Evolutionary conservation across 2,797 vertebrate genomes (phyloP).

Genomic region (Vultur gryphus): DNA sequence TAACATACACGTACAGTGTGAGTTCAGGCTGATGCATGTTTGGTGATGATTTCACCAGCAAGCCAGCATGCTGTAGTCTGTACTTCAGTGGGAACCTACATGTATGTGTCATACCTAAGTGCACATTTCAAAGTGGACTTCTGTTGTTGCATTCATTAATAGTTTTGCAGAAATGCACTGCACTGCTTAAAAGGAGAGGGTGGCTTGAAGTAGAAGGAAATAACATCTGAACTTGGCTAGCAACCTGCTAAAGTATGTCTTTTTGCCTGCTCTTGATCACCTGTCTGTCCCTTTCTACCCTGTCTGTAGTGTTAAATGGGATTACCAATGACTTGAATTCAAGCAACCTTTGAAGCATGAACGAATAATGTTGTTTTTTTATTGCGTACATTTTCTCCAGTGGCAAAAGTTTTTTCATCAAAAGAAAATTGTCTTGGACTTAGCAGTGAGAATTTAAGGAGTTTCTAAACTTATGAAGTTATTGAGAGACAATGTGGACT

Average conservation of each 20-base stretch:
- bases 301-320: not conserved
- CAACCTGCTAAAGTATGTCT: not conserved
- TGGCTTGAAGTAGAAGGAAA: not conserved
- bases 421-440: not conserved
- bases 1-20: fast-evolving
- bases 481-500: not conserved
- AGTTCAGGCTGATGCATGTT: not conserved
- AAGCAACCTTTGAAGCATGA: not conserved
- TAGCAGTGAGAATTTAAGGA: not conserved
- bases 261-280: not conserved
- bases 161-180: not conserved
- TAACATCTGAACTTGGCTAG: not conserved
- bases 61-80: not conserved
- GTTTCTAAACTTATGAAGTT: not conserved
- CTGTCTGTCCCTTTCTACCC: not conserved
- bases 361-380: not conserved
- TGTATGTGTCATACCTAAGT: not conserved
- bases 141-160: not conserved
- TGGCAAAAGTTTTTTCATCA: not conserved
- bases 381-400: not conserved
- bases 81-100: not conserved
- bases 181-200: not conserved
- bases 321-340: not conserved
- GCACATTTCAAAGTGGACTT: not conserved
- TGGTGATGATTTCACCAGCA: not conserved